Percentiles rank a stretch among this genome's conserved stretches.
Conservation (phyloP, 1,140 invertebrate species). For the Brachystomella parvula region DNA sequence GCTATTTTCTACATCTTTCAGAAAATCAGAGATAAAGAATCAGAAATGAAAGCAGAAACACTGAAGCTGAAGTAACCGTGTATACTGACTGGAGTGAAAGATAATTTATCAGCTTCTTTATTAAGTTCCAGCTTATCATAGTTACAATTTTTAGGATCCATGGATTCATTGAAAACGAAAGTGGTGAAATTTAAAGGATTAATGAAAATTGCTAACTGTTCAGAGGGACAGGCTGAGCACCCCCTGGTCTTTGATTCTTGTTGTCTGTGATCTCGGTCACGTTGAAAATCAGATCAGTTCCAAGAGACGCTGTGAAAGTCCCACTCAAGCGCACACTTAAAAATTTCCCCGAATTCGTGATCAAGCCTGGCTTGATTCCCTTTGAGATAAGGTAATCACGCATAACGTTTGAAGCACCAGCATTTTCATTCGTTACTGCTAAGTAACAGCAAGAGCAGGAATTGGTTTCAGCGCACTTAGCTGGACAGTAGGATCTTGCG, state of each 20-base stretch:
- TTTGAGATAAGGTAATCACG: constrained; percentile 1
- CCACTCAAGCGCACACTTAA: not conserved
- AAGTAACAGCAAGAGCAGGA: not conserved
- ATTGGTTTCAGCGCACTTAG: not conserved
- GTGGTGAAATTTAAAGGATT: too few relatives aligned
- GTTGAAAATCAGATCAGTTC: not conserved
- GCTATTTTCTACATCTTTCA: too few relatives aligned
- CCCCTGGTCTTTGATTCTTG: not conserved
- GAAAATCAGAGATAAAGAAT: too few relatives aligned
- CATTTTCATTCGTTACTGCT: not conserved
- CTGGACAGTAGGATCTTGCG: not conserved
- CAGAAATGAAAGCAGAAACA: too few relatives aligned
- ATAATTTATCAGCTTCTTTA: too few relatives aligned
- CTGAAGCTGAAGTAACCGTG: too few relatives aligned
- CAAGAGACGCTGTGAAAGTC: constrained; percentile 1
- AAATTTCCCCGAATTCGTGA: not conserved
- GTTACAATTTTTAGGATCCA: too few relatives aligned
- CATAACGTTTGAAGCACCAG: not conserved
- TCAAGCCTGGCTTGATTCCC: not conserved
- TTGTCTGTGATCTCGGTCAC: not conserved
- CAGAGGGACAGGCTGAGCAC: too few relatives aligned
- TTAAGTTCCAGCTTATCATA: too few relatives aligned
- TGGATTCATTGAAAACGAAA: too few relatives aligned
- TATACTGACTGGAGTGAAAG: too few relatives aligned
- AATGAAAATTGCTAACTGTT: too few relatives aligned